Base-by-base conservation (phyloP, 1,140 invertebrate species). In the Akabosia matsudoensis region DNA sequence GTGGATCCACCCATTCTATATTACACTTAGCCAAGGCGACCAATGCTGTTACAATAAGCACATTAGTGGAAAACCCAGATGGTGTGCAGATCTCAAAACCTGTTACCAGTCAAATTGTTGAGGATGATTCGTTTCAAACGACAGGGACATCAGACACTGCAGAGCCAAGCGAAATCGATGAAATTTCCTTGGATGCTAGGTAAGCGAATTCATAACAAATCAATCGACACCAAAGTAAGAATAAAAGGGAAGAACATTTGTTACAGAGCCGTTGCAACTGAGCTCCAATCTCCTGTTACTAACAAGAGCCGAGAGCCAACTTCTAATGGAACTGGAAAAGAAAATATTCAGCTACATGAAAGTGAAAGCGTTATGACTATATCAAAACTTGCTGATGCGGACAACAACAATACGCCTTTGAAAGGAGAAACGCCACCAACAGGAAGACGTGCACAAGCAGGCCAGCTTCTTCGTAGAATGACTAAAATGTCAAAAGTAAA, bases 1-100 rank as follows among this genome's bases (percentile, higher is more conserved):
- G 84, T 30, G 82, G 87, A 0, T 84, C 89, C 4, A 88, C 87
- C 16, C 83, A 86, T 1, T 67, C 85, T 14, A 54, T 83, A 24
- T 33, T 83, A 0, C 77, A 79, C 14, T 45, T 83, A 13, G 82
- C 80, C 0, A 78, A 79, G 74, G 76, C 80, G 0, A 80, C 82
- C 0, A 81, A 82, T 73, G 64, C 70, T 16, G 79, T 82, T 0
- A 81, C 80, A 1, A 79, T 82, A 22, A 78, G 81, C 16, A 79
- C 79, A 0, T 16, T 81, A 0, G 74, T 78, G 22, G 24, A 73
- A 33, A 37, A n/a, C 22, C 37, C 7, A 45, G 37, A 45, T 10
- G 37, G 7, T 10, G 13, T 16, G 54, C 54, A 61, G 54, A 61
- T 61, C 54, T 61, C 54, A 61, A 61, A 22, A 4, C 7, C 37